Base-by-base conservation (phyloP, 2,888 invertebrate species). In the Brachylomia viminalis region DNA sequence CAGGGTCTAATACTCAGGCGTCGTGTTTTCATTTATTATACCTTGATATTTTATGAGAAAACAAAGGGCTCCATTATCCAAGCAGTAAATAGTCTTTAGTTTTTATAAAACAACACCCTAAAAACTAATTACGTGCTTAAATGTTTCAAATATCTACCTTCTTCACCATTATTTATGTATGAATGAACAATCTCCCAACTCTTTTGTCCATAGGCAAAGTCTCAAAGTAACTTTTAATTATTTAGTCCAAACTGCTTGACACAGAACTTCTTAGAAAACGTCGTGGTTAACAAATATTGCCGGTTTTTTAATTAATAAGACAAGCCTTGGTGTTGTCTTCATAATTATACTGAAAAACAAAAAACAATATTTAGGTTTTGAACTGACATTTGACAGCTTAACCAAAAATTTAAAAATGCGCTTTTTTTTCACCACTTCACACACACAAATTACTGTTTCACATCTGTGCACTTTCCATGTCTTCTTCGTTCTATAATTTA, bases 191-290 rank as follows among this genome's bases (percentile, higher is more conserved):
- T 72, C 45, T 70, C 10, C 30, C 6, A 11, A 66, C 27, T 27
- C 58, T 62, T 54, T 68, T 8, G n/a, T 30, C 56, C 27, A 5
- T 52, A 11, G 42, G n/a, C 20, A 17, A 80, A 81, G 68, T 72
- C 45, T 70, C 77, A 69, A 81, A 81, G 69, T 72, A 61, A 80
- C 54, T 77, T 80, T 13, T 72, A 66, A 72, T 80, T 72, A 77
- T 77, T 77, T 52, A 30, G 61, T 61, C 23, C 49, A 3, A 66
- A 69, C 45, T 30, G n/a, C n/a, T 77, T 69, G 33, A n/a, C 20
- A 27, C 33, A 45, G 11, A 2, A 65, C 20, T 80, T 56, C 27
- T 27, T 65, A 23, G 65, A 56, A 64, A 47, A 69, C n/a, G 15
- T 42, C 52, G 1, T 42, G 54, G 52, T 68, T 80, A 66, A 42